A percentile compares a stretch with the other conserved stretches of the same genome.
Conservation (phyloP, 2,888 invertebrate species). For the Bruchidius siliquastri region DNA sequence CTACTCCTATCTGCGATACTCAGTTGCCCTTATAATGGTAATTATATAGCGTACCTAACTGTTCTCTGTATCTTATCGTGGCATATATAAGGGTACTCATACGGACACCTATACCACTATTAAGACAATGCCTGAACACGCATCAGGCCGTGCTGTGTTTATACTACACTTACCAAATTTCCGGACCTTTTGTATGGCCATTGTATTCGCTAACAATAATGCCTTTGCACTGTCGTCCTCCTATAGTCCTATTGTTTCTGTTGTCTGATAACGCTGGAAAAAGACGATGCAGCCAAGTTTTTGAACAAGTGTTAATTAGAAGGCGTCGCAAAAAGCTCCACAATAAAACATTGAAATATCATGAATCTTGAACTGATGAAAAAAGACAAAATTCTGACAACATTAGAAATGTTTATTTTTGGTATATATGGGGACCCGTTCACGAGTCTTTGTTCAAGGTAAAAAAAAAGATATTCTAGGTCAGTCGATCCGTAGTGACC, state of each 20-base stretch:
- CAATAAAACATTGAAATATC: too few relatives aligned
- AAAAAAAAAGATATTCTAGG: too few relatives aligned
- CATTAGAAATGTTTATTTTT: too few relatives aligned
- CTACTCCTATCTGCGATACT: not conserved
- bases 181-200: not conserved
- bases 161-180: not conserved
- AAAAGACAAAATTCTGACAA: too few relatives aligned
- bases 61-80: not conserved
- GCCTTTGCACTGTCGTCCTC: not conserved
- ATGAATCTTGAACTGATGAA: too few relatives aligned
- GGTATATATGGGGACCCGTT: too few relatives aligned
- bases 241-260: not conserved
- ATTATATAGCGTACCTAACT: not conserved
- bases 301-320: not conserved
- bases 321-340: not conserved
- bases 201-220: not conserved
- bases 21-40: not conserved
- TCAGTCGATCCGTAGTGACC: too few relatives aligned
- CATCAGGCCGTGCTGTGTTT: not conserved
- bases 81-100: not conserved
- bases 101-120: not conserved
- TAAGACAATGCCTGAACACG: not conserved
- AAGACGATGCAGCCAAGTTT: not conserved
- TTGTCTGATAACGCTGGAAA: not conserved
- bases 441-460: too few relatives aligned